Conservation (phyloP, 1,140 invertebrate genomes). For the Drosophila kikkawai region DNA sequence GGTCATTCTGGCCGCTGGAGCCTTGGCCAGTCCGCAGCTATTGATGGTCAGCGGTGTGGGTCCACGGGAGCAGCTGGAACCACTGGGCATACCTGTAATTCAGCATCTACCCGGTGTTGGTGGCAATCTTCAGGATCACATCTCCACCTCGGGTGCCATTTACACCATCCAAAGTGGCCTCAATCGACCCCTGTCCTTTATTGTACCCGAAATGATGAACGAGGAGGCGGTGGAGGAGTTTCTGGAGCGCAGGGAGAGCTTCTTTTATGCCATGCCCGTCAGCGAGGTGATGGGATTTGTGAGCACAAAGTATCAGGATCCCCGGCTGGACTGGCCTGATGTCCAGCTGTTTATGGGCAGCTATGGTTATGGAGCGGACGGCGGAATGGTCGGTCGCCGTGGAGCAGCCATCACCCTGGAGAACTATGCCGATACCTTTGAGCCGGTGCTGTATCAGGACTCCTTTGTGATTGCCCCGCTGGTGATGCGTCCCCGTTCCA, state of each 20-base stretch:
- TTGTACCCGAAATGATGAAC: constrained; percentile 87
- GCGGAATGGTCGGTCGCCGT: constrained; percentile 89
- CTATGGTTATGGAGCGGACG: constrained; percentile 90
- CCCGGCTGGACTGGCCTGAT: constrained; percentile 90
- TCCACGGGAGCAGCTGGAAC: constrained; percentile 86
- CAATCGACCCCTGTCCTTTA: constrained; percentile 86
- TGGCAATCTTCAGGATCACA: constrained; percentile 92
- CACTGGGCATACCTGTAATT: constrained; percentile 86
- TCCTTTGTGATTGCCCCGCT: constrained; percentile 89
- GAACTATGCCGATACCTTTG: constrained; percentile 88
- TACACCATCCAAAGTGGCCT: constrained; percentile 86
- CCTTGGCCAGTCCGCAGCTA: constrained; percentile 91
- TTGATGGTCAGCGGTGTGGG: constrained; percentile 93
- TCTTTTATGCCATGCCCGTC: constrained; percentile 89
- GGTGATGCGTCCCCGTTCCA: constrained; percentile 89
- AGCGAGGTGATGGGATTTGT: constrained; percentile 92
- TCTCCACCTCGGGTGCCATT: constrained; percentile 88
- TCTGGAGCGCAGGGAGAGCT: constrained; percentile 86
- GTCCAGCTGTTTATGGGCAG: constrained; percentile 91
- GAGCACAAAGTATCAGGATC: constrained; percentile 90
- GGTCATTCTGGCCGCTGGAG: constrained; percentile 90
- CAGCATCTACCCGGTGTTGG: constrained; percentile 90
- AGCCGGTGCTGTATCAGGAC: constrained; percentile 89
- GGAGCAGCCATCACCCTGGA: constrained; percentile 89
- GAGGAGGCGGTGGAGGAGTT: constrained; percentile 87